phyloP scores from a whole-genome alignment of 2,888 invertebrate genomes.

The Nowickia ferox region DNA sequence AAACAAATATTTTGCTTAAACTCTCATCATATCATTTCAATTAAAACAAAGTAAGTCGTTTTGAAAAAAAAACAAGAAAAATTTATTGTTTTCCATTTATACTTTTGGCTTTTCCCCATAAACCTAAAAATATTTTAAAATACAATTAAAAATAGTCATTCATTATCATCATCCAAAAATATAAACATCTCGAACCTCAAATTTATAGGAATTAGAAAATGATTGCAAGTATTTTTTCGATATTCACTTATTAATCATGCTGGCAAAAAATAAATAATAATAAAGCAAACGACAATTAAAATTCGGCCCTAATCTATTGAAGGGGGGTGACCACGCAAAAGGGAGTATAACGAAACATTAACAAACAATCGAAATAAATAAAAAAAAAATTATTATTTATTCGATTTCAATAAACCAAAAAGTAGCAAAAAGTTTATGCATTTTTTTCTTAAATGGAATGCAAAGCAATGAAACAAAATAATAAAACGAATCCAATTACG shows the following conservation, averaged over 20 bases:
- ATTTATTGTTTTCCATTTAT: no score
- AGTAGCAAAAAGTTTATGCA: conserved; percentile 27
- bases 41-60: no score
- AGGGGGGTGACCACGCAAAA: neutral
- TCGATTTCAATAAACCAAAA: conserved; percentile 62
- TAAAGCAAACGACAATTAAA: conserved; percentile 3
- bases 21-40: no score
- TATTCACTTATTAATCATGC: neutral
- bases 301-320: conserved; percentile 8
- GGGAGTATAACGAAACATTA: neutral
- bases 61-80: no score
- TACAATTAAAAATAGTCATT: no score
- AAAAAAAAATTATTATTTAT: conserved; percentile 54
- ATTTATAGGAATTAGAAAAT: neutral
- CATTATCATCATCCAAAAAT: no score
- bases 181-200: no score
- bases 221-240: neutral
- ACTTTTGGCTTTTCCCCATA: no score
- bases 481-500: conserved; percentile 70
- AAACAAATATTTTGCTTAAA: no score
- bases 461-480: conserved; percentile 42
- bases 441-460: conserved; percentile 63
- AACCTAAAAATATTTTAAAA: no score
- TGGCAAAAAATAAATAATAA: no score
- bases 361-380: conserved; percentile 50